Evolutionary conservation across 2,113 vertebrate genomes (phyloP).

Genomic region (Perca fluviatilis): DNA sequence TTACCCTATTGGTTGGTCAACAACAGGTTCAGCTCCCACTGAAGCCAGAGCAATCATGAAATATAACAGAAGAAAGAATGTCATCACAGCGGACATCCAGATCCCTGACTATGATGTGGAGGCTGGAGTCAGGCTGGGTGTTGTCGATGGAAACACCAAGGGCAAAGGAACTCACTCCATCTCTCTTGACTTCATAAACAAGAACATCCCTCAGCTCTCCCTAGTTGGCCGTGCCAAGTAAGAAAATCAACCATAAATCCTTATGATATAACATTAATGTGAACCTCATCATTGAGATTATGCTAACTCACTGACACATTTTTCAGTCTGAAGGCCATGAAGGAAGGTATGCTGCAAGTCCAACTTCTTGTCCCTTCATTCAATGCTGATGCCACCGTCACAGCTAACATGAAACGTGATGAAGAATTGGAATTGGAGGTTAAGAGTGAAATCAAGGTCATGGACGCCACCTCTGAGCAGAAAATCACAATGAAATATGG

Average conservation of each 20-base stretch:
- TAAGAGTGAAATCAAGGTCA: conserved; percentile 83
- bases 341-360: conserved; percentile 85
- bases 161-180: conserved; percentile 84
- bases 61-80: conserved; percentile 87
- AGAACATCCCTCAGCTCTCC: conserved; percentile 87
- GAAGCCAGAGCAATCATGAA: conserved; percentile 85
- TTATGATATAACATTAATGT: background rate
- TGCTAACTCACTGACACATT: conserved; percentile 16
- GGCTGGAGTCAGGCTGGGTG: conserved; percentile 87
- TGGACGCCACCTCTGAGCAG: conserved; percentile 84
- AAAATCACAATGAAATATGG: conserved; percentile 87
- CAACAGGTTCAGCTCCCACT: conserved; percentile 82
- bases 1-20: background rate
- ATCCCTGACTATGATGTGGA: conserved; percentile 88
- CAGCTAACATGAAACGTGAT: conserved; percentile 79
- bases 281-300: background rate
- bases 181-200: conserved; percentile 89
- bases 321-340: conserved; percentile 83
- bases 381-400: conserved; percentile 83
- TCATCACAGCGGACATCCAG: conserved; percentile 86
- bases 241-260: conserved; percentile 42
- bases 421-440: conserved; percentile 84
- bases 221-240: conserved; percentile 90
- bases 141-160: conserved; percentile 80
- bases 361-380: conserved; percentile 87